Base-by-base conservation (phyloP, 1,140 invertebrate species). In the Bombus balteatus region DNA sequence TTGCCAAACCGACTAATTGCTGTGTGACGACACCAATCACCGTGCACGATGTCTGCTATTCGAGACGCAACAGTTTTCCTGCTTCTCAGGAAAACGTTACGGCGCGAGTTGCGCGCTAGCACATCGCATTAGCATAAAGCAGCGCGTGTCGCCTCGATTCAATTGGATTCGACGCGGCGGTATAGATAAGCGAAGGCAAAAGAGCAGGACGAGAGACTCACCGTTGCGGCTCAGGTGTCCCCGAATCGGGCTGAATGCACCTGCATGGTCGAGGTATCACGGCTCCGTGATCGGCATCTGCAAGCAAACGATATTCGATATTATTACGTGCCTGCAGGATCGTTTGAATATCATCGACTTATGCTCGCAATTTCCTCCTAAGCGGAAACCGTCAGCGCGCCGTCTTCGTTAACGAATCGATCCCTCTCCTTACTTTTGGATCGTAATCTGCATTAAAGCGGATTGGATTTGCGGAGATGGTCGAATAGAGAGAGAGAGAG, bases 231-330 rank as follows among this genome's bases (percentile, higher is more conserved):
- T 85, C 84, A 81, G 84, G 84, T 81, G 78, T 81, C 84, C 59
- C 76, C 25, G 71, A 75, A 77, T 78, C 85, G 79, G 13, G 47
- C 15, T 39, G 70, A 37, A 32, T 83, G 87, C 87, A 88, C 87
- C 87, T 88, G 87, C 87, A 25, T 18, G 12, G 8, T 9, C 5
- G 41, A 53, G 75, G 57, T 88, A 88, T 88, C 87, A 77, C 81
- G 70, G 71, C 85, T 34, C 62, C 32, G 59, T 62, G 65, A 82
- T 79, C 74, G 84, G 73, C 84, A 81, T 81, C 84, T 88, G 87
- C 87, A 41, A 53, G 25, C 47, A 43, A 59, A 66, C 57, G 83
- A 86, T 78, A 88, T 12, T 57, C 74, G 68, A 71, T 62, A 47
- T 83, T 78, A 88, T 86, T 86, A 85, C 39, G 22, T 47, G 39